These are phyloP conservation scores for Martes martes DNA, from an alignment of 2,113 vertebrate species.

Conservation along the genomic window DNA sequence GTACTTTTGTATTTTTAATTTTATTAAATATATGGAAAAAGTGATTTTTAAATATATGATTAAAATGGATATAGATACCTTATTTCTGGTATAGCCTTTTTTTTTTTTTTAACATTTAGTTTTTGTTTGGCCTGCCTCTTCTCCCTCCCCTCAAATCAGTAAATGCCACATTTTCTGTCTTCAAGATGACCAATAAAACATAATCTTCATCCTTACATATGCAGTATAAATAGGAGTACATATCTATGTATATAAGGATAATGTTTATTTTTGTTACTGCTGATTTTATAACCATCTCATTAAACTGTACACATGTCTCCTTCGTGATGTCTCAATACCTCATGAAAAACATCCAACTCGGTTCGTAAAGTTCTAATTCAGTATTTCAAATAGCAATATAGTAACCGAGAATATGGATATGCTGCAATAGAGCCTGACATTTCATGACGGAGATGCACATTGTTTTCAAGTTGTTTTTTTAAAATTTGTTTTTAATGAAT, in stretches of 20 bases:
- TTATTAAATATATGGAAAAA: not conserved
- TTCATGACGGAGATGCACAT: not conserved
- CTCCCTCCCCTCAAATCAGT: not conserved
- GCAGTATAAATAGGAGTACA: not conserved
- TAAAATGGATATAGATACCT: not conserved
- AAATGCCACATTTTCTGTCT: not conserved
- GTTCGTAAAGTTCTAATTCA: not conserved
- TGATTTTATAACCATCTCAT: not conserved
- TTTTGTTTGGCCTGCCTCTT: not conserved
- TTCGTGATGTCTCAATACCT: not conserved
- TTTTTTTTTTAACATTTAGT: not conserved
- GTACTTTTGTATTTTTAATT: not conserved
- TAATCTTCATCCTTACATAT: too few relatives aligned
- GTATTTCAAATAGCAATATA: not conserved
- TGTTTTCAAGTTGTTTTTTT: not conserved
- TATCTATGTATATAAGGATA: not conserved
- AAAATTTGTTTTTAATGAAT: not conserved
- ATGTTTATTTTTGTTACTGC: not conserved
- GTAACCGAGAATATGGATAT: not conserved
- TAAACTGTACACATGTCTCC: not conserved
- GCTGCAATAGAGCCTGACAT: not conserved
- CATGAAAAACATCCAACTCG: not conserved
- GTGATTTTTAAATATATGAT: not conserved
- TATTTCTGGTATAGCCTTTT: not conserved
- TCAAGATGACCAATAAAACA: not conserved